phyloP scores from a whole-genome alignment of 2,888 invertebrate species.

The Brachypterus glaber region DNA sequence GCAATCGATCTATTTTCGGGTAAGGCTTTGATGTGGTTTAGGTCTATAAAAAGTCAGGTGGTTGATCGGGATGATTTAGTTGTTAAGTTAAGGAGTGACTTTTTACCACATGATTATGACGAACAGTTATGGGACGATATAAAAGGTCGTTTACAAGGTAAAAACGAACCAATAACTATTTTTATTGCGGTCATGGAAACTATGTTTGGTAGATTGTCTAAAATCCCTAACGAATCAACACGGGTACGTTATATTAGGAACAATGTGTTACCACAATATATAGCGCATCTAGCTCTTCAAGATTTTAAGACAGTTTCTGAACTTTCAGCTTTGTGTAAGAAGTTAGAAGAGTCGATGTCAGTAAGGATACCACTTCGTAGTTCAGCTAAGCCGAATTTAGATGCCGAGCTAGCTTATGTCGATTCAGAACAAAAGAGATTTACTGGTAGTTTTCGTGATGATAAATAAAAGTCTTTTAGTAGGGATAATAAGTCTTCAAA shows the following conservation, averaged over 20 bases:
- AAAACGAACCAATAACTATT: slow-evolving; percentile 4
- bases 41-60: neutral
- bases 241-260: slow-evolving; percentile 3
- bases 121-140: slow-evolving; percentile 9
- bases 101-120: slow-evolving; percentile 4
- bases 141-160: slow-evolving; percentile 7
- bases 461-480: too few species aligned
- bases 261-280: neutral
- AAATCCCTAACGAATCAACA: slow-evolving; percentile 2
- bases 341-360: too few species aligned
- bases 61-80: slow-evolving; percentile 3
- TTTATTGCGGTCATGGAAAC: slow-evolving; percentile 3
- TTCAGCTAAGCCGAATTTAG: too few species aligned
- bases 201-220: slow-evolving; percentile 3
- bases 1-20: slow-evolving; percentile 2
- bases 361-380: too few species aligned
- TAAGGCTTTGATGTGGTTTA: slow-evolving; percentile 1
- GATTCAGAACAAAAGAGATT: too few species aligned
- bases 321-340: too few species aligned
- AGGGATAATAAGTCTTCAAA: too few species aligned
- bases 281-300: slow-evolving; percentile 2
- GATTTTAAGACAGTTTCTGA: slow-evolving; percentile 2
- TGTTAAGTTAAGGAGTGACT: slow-evolving; percentile 8
- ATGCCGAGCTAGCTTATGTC: too few species aligned
- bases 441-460: too few species aligned